Evolutionary conservation across 2,888 invertebrate genomes (phyloP).

Genomic region (Orthonychiurus folsomi): DNA sequence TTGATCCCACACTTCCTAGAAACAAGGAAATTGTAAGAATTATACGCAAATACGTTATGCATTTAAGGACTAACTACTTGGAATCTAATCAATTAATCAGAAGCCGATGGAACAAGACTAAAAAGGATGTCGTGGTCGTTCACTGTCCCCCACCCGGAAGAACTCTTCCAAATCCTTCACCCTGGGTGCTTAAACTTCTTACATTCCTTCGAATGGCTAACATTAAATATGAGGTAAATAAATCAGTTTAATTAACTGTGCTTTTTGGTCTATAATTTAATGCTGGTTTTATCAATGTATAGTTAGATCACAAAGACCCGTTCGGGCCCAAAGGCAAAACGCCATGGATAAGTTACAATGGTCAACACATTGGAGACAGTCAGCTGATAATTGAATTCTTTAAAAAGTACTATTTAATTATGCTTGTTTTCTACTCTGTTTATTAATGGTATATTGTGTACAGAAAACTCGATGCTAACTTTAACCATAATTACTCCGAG

Average conservation of each 20-base stretch:
- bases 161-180: conserved; percentile 16
- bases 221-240: conserved; percentile 22
- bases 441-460: too few species aligned
- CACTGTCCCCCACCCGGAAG: background rate
- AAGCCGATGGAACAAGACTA: background rate
- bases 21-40: background rate
- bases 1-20: background rate
- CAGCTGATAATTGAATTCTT: conserved; percentile 28
- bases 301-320: conserved; percentile 9
- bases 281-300: background rate
- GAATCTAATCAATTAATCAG: background rate
- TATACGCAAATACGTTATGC: too few species aligned
- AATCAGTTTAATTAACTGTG: background rate
- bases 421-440: too few species aligned
- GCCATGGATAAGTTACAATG: conserved; percentile 35
- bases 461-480: conserved; percentile 41
- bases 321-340: conserved; percentile 28
- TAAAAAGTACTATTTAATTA: conserved; percentile 21
- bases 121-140: background rate
- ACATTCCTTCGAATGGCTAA: conserved; percentile 26
- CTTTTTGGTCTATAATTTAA: too few species aligned
- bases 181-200: conserved; percentile 23
- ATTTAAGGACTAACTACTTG: too few species aligned
- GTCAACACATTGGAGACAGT: conserved; percentile 27
- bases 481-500: conserved; percentile 40